These are phyloP conservation scores for Sarcophaga carnaria DNA, from an alignment of 2,888 invertebrate genomes.

Conservation along the genomic window DNA sequence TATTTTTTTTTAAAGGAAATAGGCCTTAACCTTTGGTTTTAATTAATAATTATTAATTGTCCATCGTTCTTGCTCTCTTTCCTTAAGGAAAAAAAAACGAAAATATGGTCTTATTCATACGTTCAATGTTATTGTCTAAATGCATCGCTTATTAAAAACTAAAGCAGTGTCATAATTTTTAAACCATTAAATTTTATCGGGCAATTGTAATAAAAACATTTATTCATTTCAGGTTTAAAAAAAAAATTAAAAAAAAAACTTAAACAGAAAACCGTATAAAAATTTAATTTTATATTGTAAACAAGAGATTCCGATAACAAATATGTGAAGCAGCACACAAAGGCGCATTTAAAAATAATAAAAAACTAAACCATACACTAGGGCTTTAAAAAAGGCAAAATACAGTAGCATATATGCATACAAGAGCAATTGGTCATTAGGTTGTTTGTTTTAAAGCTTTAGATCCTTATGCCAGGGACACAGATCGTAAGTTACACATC, in stretches of 20 bases:
- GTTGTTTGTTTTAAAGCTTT: too few relatives aligned
- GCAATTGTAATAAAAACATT: not conserved
- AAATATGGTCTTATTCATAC: not conserved
- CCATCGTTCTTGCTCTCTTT: too few relatives aligned
- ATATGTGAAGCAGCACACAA: constrained; percentile 30
- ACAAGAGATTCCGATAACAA: constrained; percentile 12
- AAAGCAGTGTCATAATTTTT: not conserved
- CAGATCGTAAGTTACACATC: too few relatives aligned
- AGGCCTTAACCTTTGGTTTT: too few relatives aligned
- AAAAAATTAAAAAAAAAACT: not conserved
- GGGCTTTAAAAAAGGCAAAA: too few relatives aligned
- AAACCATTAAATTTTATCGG: constrained; percentile 7
- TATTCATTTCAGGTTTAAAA: not conserved
- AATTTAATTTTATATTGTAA: constrained; percentile 27
- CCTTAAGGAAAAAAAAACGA: not conserved
- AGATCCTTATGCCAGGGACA: too few relatives aligned
- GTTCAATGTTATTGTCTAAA: not conserved
- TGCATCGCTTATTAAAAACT: not conserved
- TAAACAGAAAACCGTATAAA: constrained; percentile 4
- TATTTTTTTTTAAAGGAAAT: not conserved
- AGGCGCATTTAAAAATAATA: constrained; percentile 26
- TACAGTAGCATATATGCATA: too few relatives aligned
- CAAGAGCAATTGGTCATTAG: too few relatives aligned
- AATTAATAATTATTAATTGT: too few relatives aligned
- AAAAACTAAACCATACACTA: too few relatives aligned